Evolutionary conservation across 2,113 vertebrate genomes (phyloP).

Genomic region (Leptodactylus fuscus): DNA sequence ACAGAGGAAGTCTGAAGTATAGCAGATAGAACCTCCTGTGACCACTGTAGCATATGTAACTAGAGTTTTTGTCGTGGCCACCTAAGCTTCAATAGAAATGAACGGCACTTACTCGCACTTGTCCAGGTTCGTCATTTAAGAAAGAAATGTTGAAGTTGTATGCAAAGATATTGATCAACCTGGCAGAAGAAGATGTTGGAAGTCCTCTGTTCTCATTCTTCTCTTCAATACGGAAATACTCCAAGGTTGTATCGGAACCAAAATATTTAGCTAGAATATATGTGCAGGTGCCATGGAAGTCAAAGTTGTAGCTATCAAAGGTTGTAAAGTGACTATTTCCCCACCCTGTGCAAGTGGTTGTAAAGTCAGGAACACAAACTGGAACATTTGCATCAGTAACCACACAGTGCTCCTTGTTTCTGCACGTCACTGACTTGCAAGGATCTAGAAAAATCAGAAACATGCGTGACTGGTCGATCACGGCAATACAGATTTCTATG

Average conservation of each 20-base stretch:
- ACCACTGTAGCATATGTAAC: no score
- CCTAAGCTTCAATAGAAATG: no score
- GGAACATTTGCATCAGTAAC: neutral
- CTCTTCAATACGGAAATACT: slow-evolving; percentile 63
- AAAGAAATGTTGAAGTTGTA: slow-evolving; percentile 52
- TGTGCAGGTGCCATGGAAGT: slow-evolving; percentile 68
- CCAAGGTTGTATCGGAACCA: slow-evolving; percentile 62
- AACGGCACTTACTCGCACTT: slow-evolving; percentile 65
- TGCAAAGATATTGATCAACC: slow-evolving; percentile 37
- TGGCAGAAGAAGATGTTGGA: neutral
- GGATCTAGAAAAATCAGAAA: slow-evolving; percentile 65
- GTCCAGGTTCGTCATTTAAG: slow-evolving; percentile 57
- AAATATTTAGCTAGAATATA: slow-evolving; percentile 64
- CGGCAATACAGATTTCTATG: no score
- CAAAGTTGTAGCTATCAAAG: slow-evolving; percentile 42
- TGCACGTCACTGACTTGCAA: slow-evolving; percentile 62
- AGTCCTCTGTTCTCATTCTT: slow-evolving; percentile 60
- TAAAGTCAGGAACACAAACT: slow-evolving; percentile 61
- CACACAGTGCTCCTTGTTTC: slow-evolving; percentile 65
- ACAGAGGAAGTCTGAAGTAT: neutral
- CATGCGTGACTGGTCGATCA: no score
- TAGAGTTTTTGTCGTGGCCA: no score
- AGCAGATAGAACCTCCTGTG: neutral
- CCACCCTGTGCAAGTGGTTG: slow-evolving; percentile 64
- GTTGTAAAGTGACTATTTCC: slow-evolving; percentile 53